phyloP scores from a whole-genome alignment of 2,888 invertebrate genomes.

The Deilephila elpenor region DNA sequence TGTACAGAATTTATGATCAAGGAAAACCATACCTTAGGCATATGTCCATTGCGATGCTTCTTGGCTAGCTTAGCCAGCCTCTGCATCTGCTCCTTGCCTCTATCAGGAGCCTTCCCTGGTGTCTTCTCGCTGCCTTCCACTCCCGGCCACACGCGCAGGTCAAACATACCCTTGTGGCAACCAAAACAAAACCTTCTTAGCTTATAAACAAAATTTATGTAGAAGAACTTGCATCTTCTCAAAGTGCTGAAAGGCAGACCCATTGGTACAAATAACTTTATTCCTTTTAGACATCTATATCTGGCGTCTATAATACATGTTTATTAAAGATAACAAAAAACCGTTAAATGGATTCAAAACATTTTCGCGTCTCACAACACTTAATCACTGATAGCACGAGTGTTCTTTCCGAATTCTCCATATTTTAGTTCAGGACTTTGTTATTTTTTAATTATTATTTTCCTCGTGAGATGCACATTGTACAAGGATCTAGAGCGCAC shows the following conservation, averaged over 20 bases:
- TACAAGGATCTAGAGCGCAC: slow-evolving; percentile 32
- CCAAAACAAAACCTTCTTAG: slow-evolving; percentile 55
- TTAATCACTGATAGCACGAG: not conserved
- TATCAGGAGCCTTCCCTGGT: slow-evolving; percentile 93
- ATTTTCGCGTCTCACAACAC: not conserved
- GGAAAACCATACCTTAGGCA: slow-evolving; percentile 87
- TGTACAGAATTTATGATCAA: not conserved
- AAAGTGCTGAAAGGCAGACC: slow-evolving; percentile 56
- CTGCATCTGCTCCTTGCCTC: slow-evolving; percentile 94
- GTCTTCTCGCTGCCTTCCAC: slow-evolving; percentile 92
- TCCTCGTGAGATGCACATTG: not conserved
- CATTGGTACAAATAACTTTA: slow-evolving; percentile 47
- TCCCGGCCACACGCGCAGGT: slow-evolving; percentile 95
- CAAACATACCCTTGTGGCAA: slow-evolving; percentile 89
- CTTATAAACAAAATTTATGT: slow-evolving; percentile 47
- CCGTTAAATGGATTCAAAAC: slow-evolving; percentile 8
- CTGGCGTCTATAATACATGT: not conserved
- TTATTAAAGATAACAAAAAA: not conserved
- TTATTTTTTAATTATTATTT: not conserved
- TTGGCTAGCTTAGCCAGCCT: slow-evolving; percentile 95
- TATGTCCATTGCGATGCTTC: slow-evolving; percentile 96
- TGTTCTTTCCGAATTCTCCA: not conserved
- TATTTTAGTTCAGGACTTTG: not conserved
- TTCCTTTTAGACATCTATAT: not conserved
- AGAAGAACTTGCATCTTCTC: slow-evolving; percentile 52